Percentiles rank a stretch among this genome's conserved stretches.
Evolutionary conservation across 2,888 invertebrate species (phyloP).

Genomic region (Beris chalybata): DNA sequence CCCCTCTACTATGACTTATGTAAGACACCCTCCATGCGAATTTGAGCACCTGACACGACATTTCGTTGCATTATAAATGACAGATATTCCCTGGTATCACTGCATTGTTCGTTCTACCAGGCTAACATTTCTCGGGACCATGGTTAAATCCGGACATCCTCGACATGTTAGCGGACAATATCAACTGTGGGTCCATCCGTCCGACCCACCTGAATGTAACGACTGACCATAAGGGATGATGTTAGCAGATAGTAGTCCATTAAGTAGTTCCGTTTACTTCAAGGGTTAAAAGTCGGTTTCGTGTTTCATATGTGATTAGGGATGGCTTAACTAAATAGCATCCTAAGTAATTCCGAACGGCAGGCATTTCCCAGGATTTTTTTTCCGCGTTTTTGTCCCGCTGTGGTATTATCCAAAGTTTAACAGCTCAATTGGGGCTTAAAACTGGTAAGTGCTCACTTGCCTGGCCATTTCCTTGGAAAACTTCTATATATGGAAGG

Average conservation of each 20-base stretch:
- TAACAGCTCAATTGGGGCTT: too few species aligned
- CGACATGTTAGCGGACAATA: slow-evolving; percentile 33
- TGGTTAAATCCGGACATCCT: slow-evolving; percentile 33
- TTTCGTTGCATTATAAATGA: slow-evolving; percentile 29
- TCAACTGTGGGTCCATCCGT: slow-evolving; percentile 7
- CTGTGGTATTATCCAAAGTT: too few species aligned
- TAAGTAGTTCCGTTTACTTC: slow-evolving; percentile 26
- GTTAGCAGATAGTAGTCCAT: slow-evolving; percentile 13
- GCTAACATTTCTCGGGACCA: slow-evolving; percentile 28
- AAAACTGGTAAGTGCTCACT: too few species aligned
- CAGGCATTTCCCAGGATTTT: slow-evolving; percentile 7
- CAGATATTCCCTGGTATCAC: slow-evolving; percentile 14
- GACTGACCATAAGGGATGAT: neutral
- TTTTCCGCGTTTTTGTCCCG: too few species aligned
- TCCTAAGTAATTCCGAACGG: slow-evolving; percentile 22
- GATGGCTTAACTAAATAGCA: slow-evolving; percentile 22
- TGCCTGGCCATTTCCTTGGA: too few species aligned
- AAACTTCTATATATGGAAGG: too few species aligned
- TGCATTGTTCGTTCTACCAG: slow-evolving; percentile 32
- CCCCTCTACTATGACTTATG: slow-evolving; percentile 1
- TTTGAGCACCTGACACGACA: slow-evolving; percentile 28
- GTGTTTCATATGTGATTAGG: slow-evolving; percentile 37
- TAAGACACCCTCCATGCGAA: slow-evolving; percentile 26
- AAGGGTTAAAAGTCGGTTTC: slow-evolving; percentile 30
- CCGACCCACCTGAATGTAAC: neutral